phyloP scores from a whole-genome alignment of 2,113 vertebrate species.

The Proteles cristata region DNA sequence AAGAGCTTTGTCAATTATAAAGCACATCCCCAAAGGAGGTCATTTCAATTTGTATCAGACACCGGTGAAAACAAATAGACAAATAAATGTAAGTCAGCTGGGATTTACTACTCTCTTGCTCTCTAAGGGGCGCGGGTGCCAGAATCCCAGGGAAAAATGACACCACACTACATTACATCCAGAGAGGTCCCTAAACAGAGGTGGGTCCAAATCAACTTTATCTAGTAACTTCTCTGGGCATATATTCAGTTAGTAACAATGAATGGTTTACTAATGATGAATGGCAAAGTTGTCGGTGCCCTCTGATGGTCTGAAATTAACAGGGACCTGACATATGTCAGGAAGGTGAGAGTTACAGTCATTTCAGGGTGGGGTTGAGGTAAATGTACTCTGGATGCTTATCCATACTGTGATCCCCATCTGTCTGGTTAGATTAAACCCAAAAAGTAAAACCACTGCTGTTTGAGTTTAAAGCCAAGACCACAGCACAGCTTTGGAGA shows the following conservation, averaged over 20 bases:
- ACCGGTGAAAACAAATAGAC: background rate
- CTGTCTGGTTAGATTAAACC: background rate
- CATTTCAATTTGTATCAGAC: background rate
- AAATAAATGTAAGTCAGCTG: background rate
- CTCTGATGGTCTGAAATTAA: background rate
- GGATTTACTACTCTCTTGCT: background rate
- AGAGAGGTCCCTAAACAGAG: background rate
- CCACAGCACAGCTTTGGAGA: accelerated
- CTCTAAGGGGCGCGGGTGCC: no score
- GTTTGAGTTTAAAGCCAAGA: background rate
- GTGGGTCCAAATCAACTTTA: background rate
- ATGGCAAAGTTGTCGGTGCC: background rate
- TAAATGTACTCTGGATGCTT: background rate
- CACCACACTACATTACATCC: background rate
- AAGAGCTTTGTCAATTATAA: background rate
- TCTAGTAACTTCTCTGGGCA: background rate
- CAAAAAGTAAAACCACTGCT: background rate
- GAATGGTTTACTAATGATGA: background rate
- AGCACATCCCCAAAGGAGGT: background rate
- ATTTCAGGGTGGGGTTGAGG: background rate
- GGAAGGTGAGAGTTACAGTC: background rate
- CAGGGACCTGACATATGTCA: background rate
- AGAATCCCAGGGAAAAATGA: background rate
- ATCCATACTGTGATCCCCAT: background rate
- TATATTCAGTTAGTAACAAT: background rate